Conservation (phyloP, 2,888 invertebrate genomes). For the Lochmaea capreae region DNA sequence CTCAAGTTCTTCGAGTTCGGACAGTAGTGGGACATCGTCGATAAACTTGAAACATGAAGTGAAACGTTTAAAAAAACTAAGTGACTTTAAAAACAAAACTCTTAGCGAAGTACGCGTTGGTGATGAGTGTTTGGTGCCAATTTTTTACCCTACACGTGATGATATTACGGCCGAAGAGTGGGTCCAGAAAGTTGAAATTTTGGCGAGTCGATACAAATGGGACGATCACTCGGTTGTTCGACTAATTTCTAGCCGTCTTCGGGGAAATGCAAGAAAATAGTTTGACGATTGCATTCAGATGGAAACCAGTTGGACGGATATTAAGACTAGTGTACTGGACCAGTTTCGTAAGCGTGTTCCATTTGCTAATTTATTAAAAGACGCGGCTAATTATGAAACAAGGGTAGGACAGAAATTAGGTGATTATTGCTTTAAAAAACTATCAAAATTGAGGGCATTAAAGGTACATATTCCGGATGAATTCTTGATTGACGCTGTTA, state of each 20-base stretch:
- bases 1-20: too few relatives aligned
- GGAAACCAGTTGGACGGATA: too few relatives aligned
- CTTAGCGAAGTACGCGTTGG: too few relatives aligned
- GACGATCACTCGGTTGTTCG: constrained; percentile 34
- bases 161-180: constrained; percentile 28
- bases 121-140: too few relatives aligned
- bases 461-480: too few relatives aligned
- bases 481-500: constrained; percentile 35
- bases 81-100: too few relatives aligned
- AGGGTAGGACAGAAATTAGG: constrained; percentile 41
- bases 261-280: too few relatives aligned
- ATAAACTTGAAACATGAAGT: too few relatives aligned
- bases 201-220: constrained; percentile 39
- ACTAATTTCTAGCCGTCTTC: constrained; percentile 30
- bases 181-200: constrained; percentile 30
- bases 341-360: constrained; percentile 41
- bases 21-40: too few relatives aligned
- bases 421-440: constrained; percentile 32
- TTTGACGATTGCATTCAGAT: not conserved
- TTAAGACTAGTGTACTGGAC: constrained; percentile 9
- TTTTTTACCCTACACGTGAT: constrained; percentile 18
- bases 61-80: not conserved
- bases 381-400: constrained; percentile 43
- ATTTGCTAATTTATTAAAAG: constrained; percentile 43
- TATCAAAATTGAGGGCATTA: too few relatives aligned